Conservation (phyloP, 37 sponge, comb jelly and placozoan species). For the Agelas oroides region DNA sequence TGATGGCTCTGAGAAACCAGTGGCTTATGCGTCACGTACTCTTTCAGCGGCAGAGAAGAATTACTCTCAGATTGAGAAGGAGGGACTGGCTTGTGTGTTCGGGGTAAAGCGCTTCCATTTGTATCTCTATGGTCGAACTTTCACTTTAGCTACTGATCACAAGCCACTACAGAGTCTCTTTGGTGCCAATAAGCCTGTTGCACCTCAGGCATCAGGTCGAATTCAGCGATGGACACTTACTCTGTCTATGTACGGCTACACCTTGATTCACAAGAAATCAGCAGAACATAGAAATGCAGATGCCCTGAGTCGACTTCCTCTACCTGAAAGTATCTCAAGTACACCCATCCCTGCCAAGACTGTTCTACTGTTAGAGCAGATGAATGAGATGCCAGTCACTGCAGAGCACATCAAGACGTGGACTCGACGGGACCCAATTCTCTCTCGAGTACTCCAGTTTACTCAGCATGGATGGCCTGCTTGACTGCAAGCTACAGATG, state of each 20-base stretch:
- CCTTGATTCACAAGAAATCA: neutral
- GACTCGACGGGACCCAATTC: no score
- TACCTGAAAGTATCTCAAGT: conserved; percentile 10
- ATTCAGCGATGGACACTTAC: conserved; percentile 36
- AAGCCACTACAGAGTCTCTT: neutral
- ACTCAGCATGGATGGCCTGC: no score
- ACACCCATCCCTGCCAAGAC: neutral
- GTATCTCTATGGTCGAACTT: conserved; percentile 6
- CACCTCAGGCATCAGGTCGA: conserved; percentile 1
- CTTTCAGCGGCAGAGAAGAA: conserved; percentile 15
- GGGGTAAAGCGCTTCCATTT: conserved; percentile 19
- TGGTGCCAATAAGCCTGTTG: conserved; percentile 1
- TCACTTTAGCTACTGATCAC: conserved; percentile 20
- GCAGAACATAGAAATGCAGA: conserved; percentile 22
- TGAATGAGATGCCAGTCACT: no score
- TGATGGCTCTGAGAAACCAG: conserved; percentile 15
- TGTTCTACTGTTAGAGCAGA: neutral
- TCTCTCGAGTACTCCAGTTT: no score
- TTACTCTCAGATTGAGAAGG: conserved; percentile 37
- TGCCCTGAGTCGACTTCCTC: conserved; percentile 11
- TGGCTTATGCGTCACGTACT: conserved; percentile 9
- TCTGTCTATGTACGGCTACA: conserved; percentile 20
- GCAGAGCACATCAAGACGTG: no score
- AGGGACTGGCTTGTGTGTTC: conserved; percentile 17
- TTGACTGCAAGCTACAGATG: neutral